phyloP scores from a whole-genome alignment of 2,888 invertebrate genomes.

The Tinea semifulvella region DNA sequence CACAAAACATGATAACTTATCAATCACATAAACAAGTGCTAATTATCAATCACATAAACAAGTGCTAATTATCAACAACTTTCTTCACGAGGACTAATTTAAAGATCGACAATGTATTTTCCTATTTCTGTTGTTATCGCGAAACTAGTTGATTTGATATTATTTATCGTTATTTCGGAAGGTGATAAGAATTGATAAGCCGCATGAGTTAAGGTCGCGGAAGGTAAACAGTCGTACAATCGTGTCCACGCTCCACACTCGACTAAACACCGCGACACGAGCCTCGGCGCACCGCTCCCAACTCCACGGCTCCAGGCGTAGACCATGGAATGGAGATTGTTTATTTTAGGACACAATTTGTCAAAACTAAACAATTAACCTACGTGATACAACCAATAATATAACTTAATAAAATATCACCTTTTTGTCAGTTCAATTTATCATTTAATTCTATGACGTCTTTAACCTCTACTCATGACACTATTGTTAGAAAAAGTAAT shows the following conservation, averaged over 20 bases:
- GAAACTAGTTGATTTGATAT: not conserved
- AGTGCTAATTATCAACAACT: conserved; percentile 19
- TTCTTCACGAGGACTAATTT: not conserved
- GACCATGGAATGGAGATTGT: conserved; percentile 42
- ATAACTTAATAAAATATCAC: not conserved
- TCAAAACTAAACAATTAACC: conserved; percentile 31
- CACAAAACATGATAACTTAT: conserved; percentile 27
- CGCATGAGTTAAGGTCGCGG: conserved; percentile 50
- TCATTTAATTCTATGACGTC: not conserved
- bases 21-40: conserved; percentile 24
- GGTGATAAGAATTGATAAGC: conserved; percentile 51
- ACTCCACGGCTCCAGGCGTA: conserved; percentile 31
- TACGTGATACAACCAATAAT: not conserved
- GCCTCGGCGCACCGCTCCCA: conserved; percentile 44
- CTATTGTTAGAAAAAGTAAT: not conserved
- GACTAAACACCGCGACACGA: conserved; percentile 39
- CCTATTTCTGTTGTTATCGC: not conserved
- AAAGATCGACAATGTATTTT: not conserved
- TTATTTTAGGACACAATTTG: conserved; percentile 17
- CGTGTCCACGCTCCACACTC: conserved; percentile 57
- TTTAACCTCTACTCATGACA: not conserved
- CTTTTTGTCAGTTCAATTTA: not conserved
- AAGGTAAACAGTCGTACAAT: conserved; percentile 41
- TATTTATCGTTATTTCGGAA: conserved; percentile 33
- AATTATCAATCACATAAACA: conserved; percentile 22